Evolutionary conservation across 2,797 vertebrate species (phyloP), one percentile per base, ranked within the genome.

Genomic region (Graptemys geographica): DNA sequence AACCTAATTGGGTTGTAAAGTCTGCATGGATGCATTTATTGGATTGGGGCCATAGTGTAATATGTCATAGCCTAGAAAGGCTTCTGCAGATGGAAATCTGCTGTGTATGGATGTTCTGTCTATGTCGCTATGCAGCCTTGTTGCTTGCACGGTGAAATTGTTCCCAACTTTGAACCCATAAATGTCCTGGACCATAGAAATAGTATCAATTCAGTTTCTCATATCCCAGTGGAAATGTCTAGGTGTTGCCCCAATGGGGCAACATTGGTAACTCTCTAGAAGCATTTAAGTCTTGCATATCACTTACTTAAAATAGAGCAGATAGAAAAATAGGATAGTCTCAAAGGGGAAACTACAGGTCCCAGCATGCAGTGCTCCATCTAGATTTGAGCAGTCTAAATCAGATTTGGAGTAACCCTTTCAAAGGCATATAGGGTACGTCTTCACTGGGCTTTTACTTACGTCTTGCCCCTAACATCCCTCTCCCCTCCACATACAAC

Each of bases 211-310:
- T 49, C 13, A 4, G 2, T 57, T 89, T 11, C 59, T n/a, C 89
- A 2, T 78, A 0, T 41, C 44, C 44, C 31, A 19, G 76, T 56
- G 51, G 19, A n/a, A 47, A 16, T 11, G 28, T 3, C 37, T 1
- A 25, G 81, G 1, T 52, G 83, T 65, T 88, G 25, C 15, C 41
- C 51, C 33, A 0, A 27, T 51, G 69, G 76, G 80, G 31, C 16
- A 21, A 82, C 33, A 0, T 9, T 62, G 82, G 84, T 18, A 44
- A 0, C 55, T 37, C 1, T 0, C 56, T 1, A 2, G 31, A 1
- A 55, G 53, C 53, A 55, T 5, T 28, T 4, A 5, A 3, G 11
- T 53, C 59, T 9, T 12, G 28, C 18, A 1, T 49, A 4, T 52
- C 31, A 6, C n/a, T 27, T 8, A 37, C 37, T 79, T 27, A 31